Evolutionary conservation across 2,797 vertebrate species (phyloP).

Genomic region (Onychomys arenicola): DNA sequence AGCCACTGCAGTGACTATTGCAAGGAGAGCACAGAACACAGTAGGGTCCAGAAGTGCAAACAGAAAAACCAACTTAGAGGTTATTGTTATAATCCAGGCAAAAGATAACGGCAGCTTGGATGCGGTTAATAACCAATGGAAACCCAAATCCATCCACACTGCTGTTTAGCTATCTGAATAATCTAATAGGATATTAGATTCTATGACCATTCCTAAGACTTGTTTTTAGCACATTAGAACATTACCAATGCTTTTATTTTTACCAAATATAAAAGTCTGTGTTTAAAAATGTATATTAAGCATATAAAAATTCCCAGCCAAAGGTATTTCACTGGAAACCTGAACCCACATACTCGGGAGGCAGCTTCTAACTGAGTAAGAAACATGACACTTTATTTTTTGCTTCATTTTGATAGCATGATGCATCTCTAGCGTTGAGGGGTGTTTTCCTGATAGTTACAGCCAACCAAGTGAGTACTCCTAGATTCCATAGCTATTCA

Average conservation of each 20-base stretch:
- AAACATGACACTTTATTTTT: not conserved
- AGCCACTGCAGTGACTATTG: too few relatives aligned
- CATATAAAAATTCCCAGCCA: not conserved
- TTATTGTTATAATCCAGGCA: not conserved
- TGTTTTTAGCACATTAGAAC: not conserved
- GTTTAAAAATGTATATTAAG: not conserved
- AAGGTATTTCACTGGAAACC: not conserved
- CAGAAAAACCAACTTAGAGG: not conserved
- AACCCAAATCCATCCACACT: not conserved
- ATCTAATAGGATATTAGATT: not conserved
- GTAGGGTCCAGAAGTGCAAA: not conserved
- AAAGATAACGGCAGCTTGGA: not conserved
- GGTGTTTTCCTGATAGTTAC: not conserved
- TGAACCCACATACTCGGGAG: not conserved
- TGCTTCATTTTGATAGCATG: not conserved
- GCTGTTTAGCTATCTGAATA: not conserved
- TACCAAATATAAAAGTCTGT: not conserved
- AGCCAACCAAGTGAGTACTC: not conserved
- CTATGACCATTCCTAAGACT: not conserved
- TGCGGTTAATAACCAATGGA: not conserved
- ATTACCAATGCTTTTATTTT: slow-evolving; percentile 19
- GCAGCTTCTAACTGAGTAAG: not conserved
- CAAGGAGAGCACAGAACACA: not conserved
- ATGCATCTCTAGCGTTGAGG: not conserved
- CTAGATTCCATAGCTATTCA: not conserved